These are phyloP conservation scores for Thaleichthys pacificus DNA, from an alignment of 2,797 vertebrate genomes.

Conservation along the genomic window DNA sequence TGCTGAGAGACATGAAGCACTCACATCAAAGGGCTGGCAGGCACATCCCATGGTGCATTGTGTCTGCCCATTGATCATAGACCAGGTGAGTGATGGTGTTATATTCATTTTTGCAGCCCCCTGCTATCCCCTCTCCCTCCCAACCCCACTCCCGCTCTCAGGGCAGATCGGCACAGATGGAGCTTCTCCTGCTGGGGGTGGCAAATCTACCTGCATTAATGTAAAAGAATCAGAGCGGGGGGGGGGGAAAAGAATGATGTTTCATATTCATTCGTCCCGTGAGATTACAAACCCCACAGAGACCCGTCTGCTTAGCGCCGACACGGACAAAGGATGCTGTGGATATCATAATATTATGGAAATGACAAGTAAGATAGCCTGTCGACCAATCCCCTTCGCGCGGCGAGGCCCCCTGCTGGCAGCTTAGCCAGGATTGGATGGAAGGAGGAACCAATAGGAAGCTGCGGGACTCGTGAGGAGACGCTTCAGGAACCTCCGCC, in stretches of 20 bases:
- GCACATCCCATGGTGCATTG: constrained; percentile 61
- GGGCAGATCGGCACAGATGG: constrained; percentile 16
- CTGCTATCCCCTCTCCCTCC: constrained; percentile 11
- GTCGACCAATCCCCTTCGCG: constrained; percentile 23
- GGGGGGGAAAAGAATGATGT: constrained; percentile 52
- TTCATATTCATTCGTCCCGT: constrained; percentile 43
- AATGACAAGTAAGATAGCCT: constrained; percentile 36
- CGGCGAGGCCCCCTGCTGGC: constrained; percentile 43
- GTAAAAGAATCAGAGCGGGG: constrained; percentile 36
- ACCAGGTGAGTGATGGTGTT: constrained; percentile 66
- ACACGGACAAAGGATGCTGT: constrained; percentile 50
- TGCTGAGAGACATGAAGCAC: constrained; percentile 45
- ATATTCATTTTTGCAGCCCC: constrained; percentile 52
- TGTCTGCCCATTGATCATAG: constrained; percentile 62
- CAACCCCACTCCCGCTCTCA: constrained; percentile 46
- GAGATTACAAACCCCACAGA: constrained; percentile 44
- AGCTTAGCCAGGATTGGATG: constrained; percentile 43
- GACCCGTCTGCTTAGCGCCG: constrained; percentile 40
- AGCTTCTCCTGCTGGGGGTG: constrained; percentile 49
- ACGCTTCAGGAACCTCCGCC: background rate
- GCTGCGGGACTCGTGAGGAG: no score
- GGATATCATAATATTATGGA: constrained; percentile 62
- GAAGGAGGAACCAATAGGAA: constrained; percentile 7
- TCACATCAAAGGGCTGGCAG: constrained; percentile 69
- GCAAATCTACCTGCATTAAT: constrained; percentile 56